Conservation (phyloP, 2,797 vertebrate genomes). For the Paedocypris micromegethes region DNA sequence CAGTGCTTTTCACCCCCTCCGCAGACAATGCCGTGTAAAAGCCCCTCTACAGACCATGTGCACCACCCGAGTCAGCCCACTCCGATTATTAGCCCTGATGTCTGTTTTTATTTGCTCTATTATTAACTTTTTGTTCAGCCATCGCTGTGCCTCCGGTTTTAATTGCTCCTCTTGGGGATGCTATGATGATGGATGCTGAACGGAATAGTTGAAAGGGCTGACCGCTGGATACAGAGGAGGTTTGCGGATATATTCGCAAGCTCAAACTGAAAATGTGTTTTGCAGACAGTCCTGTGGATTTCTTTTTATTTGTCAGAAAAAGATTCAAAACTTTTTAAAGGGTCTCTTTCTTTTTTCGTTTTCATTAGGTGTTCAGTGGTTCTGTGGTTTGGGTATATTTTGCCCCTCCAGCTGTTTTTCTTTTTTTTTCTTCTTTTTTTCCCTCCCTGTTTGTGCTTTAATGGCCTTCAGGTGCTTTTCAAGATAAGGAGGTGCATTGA, state of each 20-base stretch:
- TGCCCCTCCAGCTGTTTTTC: neutral
- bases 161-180: constrained; percentile 40
- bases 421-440: neutral
- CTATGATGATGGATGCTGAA: constrained; percentile 33
- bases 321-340: neutral
- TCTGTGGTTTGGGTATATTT: constrained; percentile 10
- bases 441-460: no score
- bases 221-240: constrained; percentile 15
- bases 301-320: neutral
- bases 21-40: constrained; percentile 14
- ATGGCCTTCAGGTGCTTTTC: no score
- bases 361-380: constrained; percentile 5
- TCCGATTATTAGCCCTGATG: constrained; percentile 33
- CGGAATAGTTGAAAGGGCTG: constrained; percentile 20
- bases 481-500: no score
- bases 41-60: constrained; percentile 19
- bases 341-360: neutral
- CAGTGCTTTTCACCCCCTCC: constrained; percentile 32
- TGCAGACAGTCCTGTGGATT: neutral
- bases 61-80: constrained; percentile 17
- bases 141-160: constrained; percentile 29
- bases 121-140: constrained; percentile 36
- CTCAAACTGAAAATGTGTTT: constrained; percentile 5
- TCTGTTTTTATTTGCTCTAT: constrained; percentile 44
- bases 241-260: neutral